Base-by-base conservation (phyloP, 2,888 invertebrate genomes). In the Ennomos fuscantarius region DNA sequence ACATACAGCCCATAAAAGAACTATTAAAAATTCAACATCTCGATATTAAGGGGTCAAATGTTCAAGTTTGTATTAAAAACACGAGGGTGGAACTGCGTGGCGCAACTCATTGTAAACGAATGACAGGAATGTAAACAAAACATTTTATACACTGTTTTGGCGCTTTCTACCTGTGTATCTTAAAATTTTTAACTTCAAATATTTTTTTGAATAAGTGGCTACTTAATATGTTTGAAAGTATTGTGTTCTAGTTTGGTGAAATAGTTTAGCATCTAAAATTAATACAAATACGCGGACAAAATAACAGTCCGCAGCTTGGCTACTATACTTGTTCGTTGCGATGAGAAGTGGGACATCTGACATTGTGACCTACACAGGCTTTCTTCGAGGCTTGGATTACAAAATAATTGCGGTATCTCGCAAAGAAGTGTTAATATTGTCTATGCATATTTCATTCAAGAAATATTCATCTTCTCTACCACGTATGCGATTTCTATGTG, bases 341-440 rank as follows among this genome's bases (percentile, higher is more conserved):
- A 72, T 79, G 80, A 76, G 82, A 91, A 89, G 88, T 90, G 77
- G 90, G 82, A 79, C 90, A 82, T 76, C 83, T 84, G 79, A 81
- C 81, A 83, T 78, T 85, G 78, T 86, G 86, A 86, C 84, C 86
- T 84, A 86, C 84, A 85, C 80, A 78, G 72, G 70, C 68, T 77
- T 76, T 81, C 77, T 74, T 78, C 72, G 68, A 66, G 73, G 77
- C 69, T 73, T 60, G 57, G 58, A 65, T 66, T 65, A 65, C 66
- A 62, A 63, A 66, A 65, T 65, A 59, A 66, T 68, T 65, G 63
- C 56, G 56, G 60, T 55, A 62, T 52, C 61, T 58, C 24, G 47
- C 51, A 47, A 65, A 60, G 41, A 61, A 50, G 63, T 65, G 62
- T 42, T 62, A 62, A 60, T 50, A 11, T 24, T 0, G 24, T 24